Percentiles rank a stretch among this genome's conserved stretches.
Evolutionary conservation across 2,113 vertebrate species (phyloP).

Genomic region (Scomber japonicus): DNA sequence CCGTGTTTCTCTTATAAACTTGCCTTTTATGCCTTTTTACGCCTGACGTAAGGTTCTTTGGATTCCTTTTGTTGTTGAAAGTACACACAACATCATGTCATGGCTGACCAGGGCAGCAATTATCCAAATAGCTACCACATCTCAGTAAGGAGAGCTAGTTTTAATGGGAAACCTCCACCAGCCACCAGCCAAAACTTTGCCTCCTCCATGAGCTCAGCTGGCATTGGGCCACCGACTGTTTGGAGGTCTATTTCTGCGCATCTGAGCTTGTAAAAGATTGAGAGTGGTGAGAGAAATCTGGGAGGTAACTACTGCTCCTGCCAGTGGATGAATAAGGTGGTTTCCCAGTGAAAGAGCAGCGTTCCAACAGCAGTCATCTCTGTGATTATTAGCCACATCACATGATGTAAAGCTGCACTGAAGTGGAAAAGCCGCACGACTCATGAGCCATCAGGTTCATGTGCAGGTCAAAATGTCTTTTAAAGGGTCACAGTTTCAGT

Average conservation of each 20-base stretch:
- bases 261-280: background rate
- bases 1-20: too few species aligned
- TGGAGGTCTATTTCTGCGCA: constrained; percentile 9
- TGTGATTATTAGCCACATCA: background rate
- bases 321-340: background rate
- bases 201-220: background rate
- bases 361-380: background rate
- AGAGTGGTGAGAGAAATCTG: background rate
- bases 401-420: background rate
- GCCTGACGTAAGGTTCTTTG: too few species aligned
- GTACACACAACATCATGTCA: too few species aligned
- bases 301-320: background rate
- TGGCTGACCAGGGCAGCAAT: background rate
- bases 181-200: background rate
- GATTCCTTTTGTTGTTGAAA: too few species aligned
- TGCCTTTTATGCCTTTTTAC: too few species aligned
- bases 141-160: background rate
- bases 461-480: too few species aligned
- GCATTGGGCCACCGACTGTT: background rate
- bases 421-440: too few species aligned
- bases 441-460: too few species aligned
- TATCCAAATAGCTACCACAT: too few species aligned
- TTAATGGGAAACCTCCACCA: background rate
- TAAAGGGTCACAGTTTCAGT: too few species aligned
- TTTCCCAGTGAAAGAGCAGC: background rate